These are phyloP conservation scores for Lerema accius DNA, from an alignment of 1,140 invertebrate species.

Conservation along the genomic window DNA sequence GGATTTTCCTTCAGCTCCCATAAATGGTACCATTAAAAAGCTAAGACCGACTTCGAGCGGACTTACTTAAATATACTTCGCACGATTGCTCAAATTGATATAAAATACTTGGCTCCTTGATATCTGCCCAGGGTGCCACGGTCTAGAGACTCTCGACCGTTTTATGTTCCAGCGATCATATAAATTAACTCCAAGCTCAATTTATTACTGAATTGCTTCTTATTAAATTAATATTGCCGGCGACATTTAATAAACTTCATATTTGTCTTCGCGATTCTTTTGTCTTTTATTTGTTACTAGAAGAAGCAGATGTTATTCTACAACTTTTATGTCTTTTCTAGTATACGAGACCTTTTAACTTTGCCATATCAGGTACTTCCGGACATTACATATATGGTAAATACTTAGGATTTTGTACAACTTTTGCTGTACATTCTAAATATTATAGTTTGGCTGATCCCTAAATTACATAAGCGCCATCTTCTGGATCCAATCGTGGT, in stretches of 20 bases:
- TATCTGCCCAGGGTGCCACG: slow-evolving; percentile 53
- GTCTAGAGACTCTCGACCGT: slow-evolving; percentile 23
- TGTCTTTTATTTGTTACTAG: background rate
- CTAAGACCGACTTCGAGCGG: slow-evolving; percentile 60
- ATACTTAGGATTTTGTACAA: no score
- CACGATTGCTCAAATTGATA: slow-evolving; percentile 78
- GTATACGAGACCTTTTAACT: no score
- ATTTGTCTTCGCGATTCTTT: background rate
- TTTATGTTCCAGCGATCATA: slow-evolving; percentile 25
- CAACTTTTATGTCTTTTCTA: no score
- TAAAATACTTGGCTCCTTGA: slow-evolving; percentile 73
- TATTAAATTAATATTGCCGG: background rate
- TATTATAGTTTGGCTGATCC: no score
- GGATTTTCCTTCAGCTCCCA: slow-evolving; percentile 58
- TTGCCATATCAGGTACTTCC: no score
- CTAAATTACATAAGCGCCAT: no score
- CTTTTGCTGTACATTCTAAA: no score
- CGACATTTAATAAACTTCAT: background rate
- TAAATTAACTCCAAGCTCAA: slow-evolving; percentile 22
- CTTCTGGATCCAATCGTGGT: no score
- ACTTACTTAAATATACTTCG: slow-evolving; percentile 75
- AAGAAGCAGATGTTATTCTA: no score
- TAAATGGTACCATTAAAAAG: slow-evolving; percentile 75
- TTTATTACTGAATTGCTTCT: slow-evolving; percentile 10
- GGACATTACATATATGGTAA: no score